Conservation (phyloP, 2,888 invertebrate species). For the Lottia scabra region DNA sequence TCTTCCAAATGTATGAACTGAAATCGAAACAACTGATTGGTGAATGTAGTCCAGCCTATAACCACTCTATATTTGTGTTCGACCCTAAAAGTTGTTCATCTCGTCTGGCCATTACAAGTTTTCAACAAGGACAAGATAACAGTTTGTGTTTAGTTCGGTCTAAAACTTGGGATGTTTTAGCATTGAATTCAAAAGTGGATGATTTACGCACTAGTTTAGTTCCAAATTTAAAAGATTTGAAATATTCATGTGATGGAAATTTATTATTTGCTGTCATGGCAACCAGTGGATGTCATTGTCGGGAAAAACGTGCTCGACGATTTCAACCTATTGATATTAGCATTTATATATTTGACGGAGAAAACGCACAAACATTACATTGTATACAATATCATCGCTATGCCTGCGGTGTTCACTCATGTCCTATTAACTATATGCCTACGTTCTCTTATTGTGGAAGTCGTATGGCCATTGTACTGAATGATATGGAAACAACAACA, state of each 20-base stretch:
- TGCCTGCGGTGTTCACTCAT: slow-evolving; percentile 64
- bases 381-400: slow-evolving; percentile 67
- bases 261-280: slow-evolving; percentile 65
- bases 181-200: slow-evolving; percentile 59
- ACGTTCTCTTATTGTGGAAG: slow-evolving; percentile 65
- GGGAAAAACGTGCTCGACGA: slow-evolving; percentile 62
- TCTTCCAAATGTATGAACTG: slow-evolving; percentile 63
- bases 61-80: slow-evolving; percentile 63
- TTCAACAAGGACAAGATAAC: slow-evolving; percentile 57
- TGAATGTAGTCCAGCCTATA: slow-evolving; percentile 54
- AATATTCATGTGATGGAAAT: slow-evolving; percentile 63
- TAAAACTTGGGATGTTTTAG: slow-evolving; percentile 56
- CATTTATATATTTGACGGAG: slow-evolving; percentile 64
- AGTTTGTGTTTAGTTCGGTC: slow-evolving; percentile 60
- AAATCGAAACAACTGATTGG: slow-evolving; percentile 52
- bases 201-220: slow-evolving; percentile 58
- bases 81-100: slow-evolving; percentile 65
- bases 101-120: slow-evolving; percentile 65
- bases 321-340: slow-evolving; percentile 62
- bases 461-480: slow-evolving; percentile 66
- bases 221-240: slow-evolving; percentile 60
- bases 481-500: slow-evolving; percentile 56
- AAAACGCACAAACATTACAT: slow-evolving; percentile 62
- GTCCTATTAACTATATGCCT: slow-evolving; percentile 67
- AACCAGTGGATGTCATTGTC: slow-evolving; percentile 60